A percentile compares a stretch with the other conserved stretches of the same genome.
phyloP scores from a whole-genome alignment of 1,140 invertebrate genomes.

The Drosophila repletoides region DNA sequence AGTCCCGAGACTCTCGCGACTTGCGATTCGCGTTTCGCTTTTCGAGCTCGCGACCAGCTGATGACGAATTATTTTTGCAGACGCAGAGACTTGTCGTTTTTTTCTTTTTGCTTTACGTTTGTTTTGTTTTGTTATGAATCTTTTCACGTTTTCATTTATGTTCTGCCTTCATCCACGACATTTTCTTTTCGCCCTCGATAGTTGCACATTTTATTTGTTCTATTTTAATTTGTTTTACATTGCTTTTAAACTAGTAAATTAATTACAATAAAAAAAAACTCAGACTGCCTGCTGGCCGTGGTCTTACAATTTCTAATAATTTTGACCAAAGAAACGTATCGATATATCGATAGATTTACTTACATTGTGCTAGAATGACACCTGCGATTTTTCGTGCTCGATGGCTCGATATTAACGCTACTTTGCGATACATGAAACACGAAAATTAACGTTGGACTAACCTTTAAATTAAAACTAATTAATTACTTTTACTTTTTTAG shows the following conservation, averaged over 20 bases:
- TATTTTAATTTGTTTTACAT: conserved; percentile 14
- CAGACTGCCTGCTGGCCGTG: conserved; percentile 16
- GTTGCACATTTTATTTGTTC: conserved; percentile 11
- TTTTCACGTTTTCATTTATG: too few relatives aligned
- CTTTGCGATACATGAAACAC: neutral
- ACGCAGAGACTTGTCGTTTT: conserved; percentile 45
- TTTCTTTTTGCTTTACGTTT: conserved; percentile 9
- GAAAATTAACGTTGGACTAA: neutral
- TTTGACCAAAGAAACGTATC: neutral
- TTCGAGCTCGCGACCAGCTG: conserved; percentile 63
- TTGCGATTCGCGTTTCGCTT: neutral
- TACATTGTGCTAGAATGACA: conserved; percentile 6
- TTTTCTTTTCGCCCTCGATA: conserved; percentile 11
- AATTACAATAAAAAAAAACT: conserved; percentile 30
- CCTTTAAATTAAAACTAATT: neutral
- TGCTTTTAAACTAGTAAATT: conserved; percentile 13
- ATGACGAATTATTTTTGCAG: conserved; percentile 71
- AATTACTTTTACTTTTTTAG: too few relatives aligned
- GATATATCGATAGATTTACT: conserved; percentile 13
- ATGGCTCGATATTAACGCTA: neutral
- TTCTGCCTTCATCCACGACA: too few relatives aligned
- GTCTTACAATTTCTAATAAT: conserved; percentile 26
- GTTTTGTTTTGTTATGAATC: neutral
- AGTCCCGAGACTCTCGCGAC: conserved; percentile 29
- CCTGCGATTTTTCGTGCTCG: neutral